phyloP scores from a whole-genome alignment of 1,140 invertebrate species.

The Paralvinella palmiformis region DNA sequence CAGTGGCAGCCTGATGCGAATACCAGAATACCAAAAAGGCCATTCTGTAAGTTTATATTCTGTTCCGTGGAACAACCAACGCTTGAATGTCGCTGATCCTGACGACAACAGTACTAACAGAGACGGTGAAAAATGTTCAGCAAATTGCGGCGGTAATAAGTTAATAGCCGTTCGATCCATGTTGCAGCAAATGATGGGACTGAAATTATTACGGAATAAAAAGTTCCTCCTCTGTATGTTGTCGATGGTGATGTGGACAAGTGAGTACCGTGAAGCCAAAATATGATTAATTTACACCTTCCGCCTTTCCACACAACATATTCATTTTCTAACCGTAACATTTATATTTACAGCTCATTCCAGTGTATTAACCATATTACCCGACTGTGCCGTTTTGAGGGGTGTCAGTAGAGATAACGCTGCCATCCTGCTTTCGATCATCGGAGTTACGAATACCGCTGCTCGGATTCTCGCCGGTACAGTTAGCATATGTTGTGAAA shows the following conservation, averaged over 20 bases:
- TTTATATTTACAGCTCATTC: conserved; percentile 5
- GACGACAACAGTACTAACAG: too few species aligned
- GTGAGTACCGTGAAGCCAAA: neutral
- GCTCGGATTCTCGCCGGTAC: conserved; percentile 1
- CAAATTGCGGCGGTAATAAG: too few species aligned
- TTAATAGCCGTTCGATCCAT: too few species aligned
- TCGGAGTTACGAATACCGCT: conserved; percentile 11
- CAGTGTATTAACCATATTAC: conserved; percentile 9
- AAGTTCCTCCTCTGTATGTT: neutral
- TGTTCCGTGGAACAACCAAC: too few species aligned
- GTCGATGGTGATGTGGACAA: neutral
- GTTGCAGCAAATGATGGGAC: neutral
- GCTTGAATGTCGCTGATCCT: too few species aligned
- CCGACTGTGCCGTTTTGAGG: conserved; percentile 2
- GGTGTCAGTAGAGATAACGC: neutral
- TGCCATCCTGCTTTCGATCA: conserved; percentile 5
- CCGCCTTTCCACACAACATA: neutral
- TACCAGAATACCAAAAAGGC: neutral
- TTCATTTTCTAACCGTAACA: neutral
- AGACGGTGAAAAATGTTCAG: too few species aligned
- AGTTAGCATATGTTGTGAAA: neutral
- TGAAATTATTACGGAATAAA: neutral
- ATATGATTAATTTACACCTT: neutral
- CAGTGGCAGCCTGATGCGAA: conserved; percentile 4
- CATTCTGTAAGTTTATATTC: neutral